Evolutionary conservation across 2,797 vertebrate genomes (phyloP).

Genomic region (Parotocinclus haroldoi): DNA sequence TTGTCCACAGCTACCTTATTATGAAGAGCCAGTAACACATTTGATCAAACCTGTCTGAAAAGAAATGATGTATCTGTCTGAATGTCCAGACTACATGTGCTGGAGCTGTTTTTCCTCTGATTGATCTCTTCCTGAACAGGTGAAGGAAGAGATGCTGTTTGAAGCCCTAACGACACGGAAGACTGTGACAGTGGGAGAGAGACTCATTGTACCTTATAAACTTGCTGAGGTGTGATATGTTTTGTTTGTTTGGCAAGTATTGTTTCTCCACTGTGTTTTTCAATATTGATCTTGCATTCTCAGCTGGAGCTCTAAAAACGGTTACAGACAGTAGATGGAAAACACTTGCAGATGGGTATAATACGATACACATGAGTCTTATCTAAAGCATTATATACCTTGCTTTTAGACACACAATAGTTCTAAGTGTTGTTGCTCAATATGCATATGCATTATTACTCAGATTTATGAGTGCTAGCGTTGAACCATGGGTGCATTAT

Average conservation of each 20-base stretch:
- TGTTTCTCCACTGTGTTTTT: not conserved
- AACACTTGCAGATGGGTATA: not conserved
- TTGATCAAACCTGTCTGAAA: no score
- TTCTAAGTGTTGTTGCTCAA: not conserved
- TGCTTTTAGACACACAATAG: no score
- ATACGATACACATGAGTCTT: not conserved
- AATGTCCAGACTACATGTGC: not conserved
- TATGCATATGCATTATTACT: not conserved
- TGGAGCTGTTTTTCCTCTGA: not conserved
- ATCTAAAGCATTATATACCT: no score
- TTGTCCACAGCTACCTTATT: no score
- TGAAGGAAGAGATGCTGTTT: conserved; percentile 94
- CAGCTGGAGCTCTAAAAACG: not conserved
- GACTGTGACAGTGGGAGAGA: conserved; percentile 94
- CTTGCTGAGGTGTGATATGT: conserved; percentile 81
- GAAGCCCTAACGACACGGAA: conserved; percentile 94
- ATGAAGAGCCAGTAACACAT: no score
- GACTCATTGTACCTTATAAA: conserved; percentile 91
- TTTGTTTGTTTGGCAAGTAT: not conserved
- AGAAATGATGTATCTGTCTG: not conserved
- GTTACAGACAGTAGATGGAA: no score
- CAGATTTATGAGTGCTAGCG: conserved; percentile 14
- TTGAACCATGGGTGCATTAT: not conserved
- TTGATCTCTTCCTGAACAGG: conserved; percentile 62
- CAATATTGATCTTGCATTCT: no score